Base-by-base conservation (phyloP, 1,140 invertebrate species). In the Papilio polyxenes region DNA sequence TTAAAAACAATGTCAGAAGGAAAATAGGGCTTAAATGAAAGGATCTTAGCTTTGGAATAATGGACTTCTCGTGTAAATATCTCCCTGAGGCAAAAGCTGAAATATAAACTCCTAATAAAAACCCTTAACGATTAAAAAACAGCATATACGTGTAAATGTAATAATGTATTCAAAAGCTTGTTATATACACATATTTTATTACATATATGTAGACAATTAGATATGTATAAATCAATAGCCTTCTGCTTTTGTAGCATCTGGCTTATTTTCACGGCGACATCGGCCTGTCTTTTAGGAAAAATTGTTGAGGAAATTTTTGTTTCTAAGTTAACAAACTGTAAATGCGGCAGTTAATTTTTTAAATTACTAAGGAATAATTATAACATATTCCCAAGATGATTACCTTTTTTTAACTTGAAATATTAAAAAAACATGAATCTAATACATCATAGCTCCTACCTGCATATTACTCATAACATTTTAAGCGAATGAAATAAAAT, bases 81-180 rank as follows among this genome's bases (percentile, higher is more conserved):
- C 13, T 37, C 65, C 65, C 53, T 56, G 5, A 20, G 59, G n/a
- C 17, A 4, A 20, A 62, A 62, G 20, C 11, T 40, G 5, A 72
- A 17, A 72, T 40, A 72, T 31, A 72, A 72, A 72, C 4, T 69
- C 65, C 31, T 69, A 37, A 69, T 37, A 69, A 69, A 69, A 62
- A 37, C 23, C 11, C 15, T 37, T 37, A 37, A 11, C 23, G 13
- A 23, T 69, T 37, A 3, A 69, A 69, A 37, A 1, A 23, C 10
- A 23, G 20, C 11, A 10, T 37, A 37, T 37, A 31, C 23, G 23
- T 31, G 23, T 31, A 72, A 37, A 11, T 40, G 4, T 72, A 72
- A 40, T 31, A 37, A 40, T 37, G 9, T 65, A 65, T 65, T 7
- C 9, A 62, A 62, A 62, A 7, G 20, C 9, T 23, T 53, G 3